These are phyloP conservation scores for Antheraea assamensis DNA, from an alignment of 2,888 invertebrate species.

Conservation along the genomic window DNA sequence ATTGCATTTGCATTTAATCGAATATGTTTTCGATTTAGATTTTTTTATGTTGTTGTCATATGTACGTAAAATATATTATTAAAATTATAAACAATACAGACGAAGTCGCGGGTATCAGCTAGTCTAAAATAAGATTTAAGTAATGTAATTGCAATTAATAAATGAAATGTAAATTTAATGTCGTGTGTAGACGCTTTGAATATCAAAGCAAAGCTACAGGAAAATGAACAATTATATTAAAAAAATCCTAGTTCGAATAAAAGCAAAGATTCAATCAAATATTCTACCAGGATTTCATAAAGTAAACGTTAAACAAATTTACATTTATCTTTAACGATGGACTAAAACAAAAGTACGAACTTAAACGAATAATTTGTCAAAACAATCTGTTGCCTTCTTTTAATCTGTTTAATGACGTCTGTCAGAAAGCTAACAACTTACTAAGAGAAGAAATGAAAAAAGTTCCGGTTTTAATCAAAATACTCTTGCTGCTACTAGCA, in stretches of 20 bases:
- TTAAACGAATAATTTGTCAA: slow-evolving; percentile 23
- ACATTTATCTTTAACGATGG: background rate
- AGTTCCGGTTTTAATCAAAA: slow-evolving; percentile 56
- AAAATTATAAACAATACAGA: too few relatives aligned
- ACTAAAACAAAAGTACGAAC: background rate
- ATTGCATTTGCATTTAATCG: too few relatives aligned
- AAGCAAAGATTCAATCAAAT: background rate
- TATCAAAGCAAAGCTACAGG: background rate
- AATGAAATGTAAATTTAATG: too few relatives aligned
- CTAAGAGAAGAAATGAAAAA: slow-evolving; percentile 59
- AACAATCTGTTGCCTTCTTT: slow-evolving; percentile 35
- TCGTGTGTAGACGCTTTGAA: too few relatives aligned
- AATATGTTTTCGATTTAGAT: too few relatives aligned
- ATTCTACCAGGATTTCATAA: background rate
- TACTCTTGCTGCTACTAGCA: slow-evolving; percentile 47
- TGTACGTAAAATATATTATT: too few relatives aligned
- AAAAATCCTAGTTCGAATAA: background rate
- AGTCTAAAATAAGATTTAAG: too few relatives aligned
- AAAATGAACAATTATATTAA: too few relatives aligned
- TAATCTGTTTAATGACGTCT: slow-evolving; percentile 42
- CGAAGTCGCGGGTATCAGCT: too few relatives aligned
- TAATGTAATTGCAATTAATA: too few relatives aligned
- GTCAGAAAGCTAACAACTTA: slow-evolving; percentile 44
- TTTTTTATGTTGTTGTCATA: too few relatives aligned
- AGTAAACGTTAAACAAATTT: background rate